A percentile compares a stretch with the other conserved stretches of the same genome.
Evolutionary conservation across 2,113 vertebrate species (phyloP).

Genomic region (Brienomyrus brachyistius): DNA sequence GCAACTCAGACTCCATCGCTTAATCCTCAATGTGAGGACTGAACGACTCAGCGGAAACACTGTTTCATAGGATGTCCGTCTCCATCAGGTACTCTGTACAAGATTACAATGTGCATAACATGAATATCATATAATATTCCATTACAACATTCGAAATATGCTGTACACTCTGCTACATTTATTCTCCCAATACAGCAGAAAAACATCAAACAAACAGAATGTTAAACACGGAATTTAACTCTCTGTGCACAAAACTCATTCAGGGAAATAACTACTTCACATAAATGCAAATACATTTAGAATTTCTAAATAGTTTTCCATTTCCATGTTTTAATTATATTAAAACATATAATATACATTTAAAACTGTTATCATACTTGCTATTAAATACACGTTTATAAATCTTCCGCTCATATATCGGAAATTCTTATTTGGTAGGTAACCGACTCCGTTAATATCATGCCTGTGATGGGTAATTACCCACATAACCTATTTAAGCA

Average conservation of each 20-base stretch:
- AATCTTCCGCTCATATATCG: not conserved
- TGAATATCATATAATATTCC: not conserved
- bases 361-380: not conserved
- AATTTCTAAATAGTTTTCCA: not conserved
- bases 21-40: not conserved
- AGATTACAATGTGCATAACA: not conserved
- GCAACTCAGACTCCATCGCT: conserved; percentile 39
- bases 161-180: not conserved
- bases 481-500: not conserved
- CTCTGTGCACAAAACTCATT: not conserved
- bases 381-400: not conserved
- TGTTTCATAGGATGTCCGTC: not conserved
- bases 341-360: not conserved
- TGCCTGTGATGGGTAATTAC: not conserved
- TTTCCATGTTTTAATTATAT: not conserved
- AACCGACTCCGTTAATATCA: not conserved
- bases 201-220: not conserved
- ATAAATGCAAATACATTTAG: not conserved
- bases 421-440: not conserved
- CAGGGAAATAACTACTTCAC: not conserved
- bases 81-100: not conserved
- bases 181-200: not conserved
- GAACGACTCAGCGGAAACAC: not conserved
- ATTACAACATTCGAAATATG: not conserved
- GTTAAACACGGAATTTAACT: not conserved